A percentile compares a stretch with the other conserved stretches of the same genome.
These are phyloP conservation scores for Apostichopus leukothele DNA, from an alignment of 53 echinoderm and acorn worm genomes.

Conservation along the genomic window DNA sequence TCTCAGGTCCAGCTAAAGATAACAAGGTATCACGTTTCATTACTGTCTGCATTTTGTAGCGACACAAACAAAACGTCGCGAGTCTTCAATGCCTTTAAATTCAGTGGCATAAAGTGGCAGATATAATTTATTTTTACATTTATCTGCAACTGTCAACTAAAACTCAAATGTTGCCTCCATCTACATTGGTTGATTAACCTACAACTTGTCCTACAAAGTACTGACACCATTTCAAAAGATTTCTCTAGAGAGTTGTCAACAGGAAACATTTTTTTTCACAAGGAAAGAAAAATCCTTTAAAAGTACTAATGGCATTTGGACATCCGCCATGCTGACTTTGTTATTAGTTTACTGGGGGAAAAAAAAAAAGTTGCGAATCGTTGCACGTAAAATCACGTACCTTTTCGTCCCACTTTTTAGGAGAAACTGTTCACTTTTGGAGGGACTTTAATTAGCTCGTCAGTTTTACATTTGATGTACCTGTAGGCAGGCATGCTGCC, in stretches of 20 bases:
- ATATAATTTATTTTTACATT: no score
- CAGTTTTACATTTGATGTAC: not conserved
- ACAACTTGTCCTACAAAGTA: not conserved
- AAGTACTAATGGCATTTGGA: constrained; percentile 7
- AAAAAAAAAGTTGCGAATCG: not conserved
- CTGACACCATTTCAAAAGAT: not conserved
- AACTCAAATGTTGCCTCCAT: not conserved
- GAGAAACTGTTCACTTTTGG: no score
- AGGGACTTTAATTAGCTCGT: not conserved
- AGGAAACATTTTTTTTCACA: not conserved
- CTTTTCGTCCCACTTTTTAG: not conserved
- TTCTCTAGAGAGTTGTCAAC: not conserved
- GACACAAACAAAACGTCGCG: no score
- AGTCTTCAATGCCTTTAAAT: no score
- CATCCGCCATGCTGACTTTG: not conserved
- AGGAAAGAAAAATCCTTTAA: not conserved
- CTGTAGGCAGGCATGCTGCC: not conserved
- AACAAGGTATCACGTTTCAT: no score
- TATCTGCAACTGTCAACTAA: no score
- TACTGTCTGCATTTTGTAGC: no score
- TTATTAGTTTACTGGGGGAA: not conserved
- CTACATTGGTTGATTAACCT: not conserved
- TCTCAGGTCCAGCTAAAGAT: no score
- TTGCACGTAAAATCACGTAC: not conserved
- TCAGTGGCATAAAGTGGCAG: no score